Evolutionary conservation across 2,888 invertebrate species (phyloP).

Genomic region (Eudemis profundana): DNA sequence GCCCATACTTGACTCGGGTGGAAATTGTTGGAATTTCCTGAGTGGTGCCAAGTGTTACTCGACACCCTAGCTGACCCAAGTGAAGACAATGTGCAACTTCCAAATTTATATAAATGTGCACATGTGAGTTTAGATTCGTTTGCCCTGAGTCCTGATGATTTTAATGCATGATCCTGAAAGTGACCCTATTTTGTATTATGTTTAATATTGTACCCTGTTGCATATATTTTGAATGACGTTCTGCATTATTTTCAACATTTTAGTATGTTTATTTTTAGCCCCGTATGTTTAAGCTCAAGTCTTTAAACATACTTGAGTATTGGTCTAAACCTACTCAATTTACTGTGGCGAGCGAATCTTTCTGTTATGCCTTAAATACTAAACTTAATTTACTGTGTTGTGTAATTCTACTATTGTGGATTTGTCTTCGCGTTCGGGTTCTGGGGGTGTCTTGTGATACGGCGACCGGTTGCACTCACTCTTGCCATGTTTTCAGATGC

Average conservation of each 20-base stretch:
- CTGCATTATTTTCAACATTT: too few relatives aligned
- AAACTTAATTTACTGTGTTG: background rate
- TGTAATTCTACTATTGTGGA: too few relatives aligned
- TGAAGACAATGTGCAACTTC: constrained; percentile 14
- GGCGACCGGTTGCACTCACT: constrained; percentile 60
- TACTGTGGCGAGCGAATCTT: background rate
- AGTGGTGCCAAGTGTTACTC: constrained; percentile 52
- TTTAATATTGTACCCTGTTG: background rate
- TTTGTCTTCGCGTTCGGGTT: constrained; percentile 6
- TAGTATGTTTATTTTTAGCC: background rate
- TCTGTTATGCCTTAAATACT: too few relatives aligned
- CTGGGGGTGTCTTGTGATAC: constrained; percentile 47
- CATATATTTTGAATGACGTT: background rate
- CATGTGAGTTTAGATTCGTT: constrained; percentile 3
- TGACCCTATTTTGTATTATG: background rate
- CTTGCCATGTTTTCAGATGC: constrained; percentile 79
- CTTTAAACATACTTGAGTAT: background rate
- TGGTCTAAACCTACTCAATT: background rate
- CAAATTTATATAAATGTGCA: background rate
- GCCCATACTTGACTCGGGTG: constrained; percentile 60
- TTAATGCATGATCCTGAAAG: background rate
- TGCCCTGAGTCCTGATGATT: background rate
- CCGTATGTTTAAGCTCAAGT: too few relatives aligned
- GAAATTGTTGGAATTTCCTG: constrained; percentile 74
- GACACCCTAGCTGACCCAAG: constrained; percentile 19